Base-by-base conservation (phyloP, 35 echinoderm and acorn worm species). In the Ophioderma brevispina region DNA sequence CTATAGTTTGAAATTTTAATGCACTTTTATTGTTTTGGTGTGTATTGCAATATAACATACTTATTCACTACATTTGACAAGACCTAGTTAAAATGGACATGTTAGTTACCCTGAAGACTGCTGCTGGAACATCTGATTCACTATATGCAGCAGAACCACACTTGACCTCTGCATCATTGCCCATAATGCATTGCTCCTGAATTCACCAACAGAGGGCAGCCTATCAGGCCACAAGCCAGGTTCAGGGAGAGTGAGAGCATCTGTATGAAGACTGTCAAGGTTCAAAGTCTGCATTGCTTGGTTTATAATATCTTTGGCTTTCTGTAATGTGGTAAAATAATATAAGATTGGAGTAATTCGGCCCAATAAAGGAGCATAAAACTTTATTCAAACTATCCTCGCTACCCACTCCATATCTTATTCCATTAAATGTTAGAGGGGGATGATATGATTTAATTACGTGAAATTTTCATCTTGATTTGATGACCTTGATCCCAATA, bases 121-220 rank as follows among this genome's bases (percentile, higher is more conserved):
- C 23, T 70, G 59, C 23, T 70, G 59, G 5, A 25, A 1, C 59
- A 70, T 70, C 37, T 90, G 35, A 25, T 90, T 52, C 13, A 80
- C 40, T 6, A 91, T 13, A 80, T 91, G 81, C 35, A 82, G 39
- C 34, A 91, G 31, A 36, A 86, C 63, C 30, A 36, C 80, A 75
- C 23, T 43, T 36, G 89, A 63, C 56, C 92, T 81, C 30, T 64
- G 80, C 10, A 86, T 34, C 75, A 78, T 94, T 40, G 64, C 81
- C 30, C 75, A 42, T n/a, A 46, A 32, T 42, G 92, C 89, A 84
- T 94, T 81, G 4, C 43, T 17, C 32, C 46, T 64, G 40, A 89
- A 37, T n/a, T 64, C 81, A 28, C 31, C 15, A 23, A 89, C 55
- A 25, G 87, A 38, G 35, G 92, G 92, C 23, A 94, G 38, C 31